Evolutionary conservation across 2,797 vertebrate genomes (phyloP).

Genomic region (Acipenser oxyrinchus): DNA sequence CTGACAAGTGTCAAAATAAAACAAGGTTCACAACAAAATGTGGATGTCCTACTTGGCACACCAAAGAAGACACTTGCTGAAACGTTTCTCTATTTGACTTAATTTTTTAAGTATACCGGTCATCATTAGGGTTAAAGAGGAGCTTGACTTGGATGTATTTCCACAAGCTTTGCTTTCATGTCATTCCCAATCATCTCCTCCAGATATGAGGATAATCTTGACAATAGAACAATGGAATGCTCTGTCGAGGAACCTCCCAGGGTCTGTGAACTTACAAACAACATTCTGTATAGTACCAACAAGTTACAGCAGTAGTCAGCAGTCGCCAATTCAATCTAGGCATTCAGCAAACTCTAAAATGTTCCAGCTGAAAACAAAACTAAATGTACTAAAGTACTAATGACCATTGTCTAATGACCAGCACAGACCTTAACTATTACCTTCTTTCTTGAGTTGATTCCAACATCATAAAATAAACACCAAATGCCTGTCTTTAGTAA

Average conservation of each 20-base stretch:
- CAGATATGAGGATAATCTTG: not conserved
- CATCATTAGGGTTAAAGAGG: too few relatives aligned
- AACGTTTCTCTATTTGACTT: too few relatives aligned
- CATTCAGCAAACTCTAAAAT: not conserved
- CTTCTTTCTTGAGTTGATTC: conserved; percentile 1
- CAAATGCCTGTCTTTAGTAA: not conserved
- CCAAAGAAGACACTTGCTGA: too few relatives aligned
- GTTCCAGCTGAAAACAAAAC: not conserved
- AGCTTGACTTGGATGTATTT: too few relatives aligned
- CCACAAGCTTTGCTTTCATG: not conserved
- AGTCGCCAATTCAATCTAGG: not conserved
- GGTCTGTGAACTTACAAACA: not conserved
- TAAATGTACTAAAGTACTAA: not conserved
- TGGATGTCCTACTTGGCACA: too few relatives aligned
- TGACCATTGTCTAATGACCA: not conserved
- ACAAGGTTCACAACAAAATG: too few relatives aligned
- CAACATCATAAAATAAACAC: not conserved
- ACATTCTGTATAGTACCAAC: not conserved
- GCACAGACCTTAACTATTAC: not conserved
- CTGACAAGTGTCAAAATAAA: too few relatives aligned
- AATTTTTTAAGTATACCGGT: too few relatives aligned
- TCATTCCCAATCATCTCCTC: not conserved
- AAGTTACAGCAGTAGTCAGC: not conserved
- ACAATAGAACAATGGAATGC: not conserved
- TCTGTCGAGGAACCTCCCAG: not conserved